Conservation (phyloP, 2,888 invertebrate genomes). For the Hemaris fuciformis region DNA sequence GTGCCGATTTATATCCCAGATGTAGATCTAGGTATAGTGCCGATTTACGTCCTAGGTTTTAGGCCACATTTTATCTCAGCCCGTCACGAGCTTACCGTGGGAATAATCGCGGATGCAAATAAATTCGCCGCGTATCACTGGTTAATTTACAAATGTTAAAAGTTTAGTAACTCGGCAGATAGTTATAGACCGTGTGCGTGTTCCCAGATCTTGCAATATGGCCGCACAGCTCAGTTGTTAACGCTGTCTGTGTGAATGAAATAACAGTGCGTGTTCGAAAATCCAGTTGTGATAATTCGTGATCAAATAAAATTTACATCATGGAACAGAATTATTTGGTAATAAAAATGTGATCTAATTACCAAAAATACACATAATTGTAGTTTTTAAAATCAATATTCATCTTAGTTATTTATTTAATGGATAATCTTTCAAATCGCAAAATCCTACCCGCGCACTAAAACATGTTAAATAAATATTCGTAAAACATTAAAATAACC, state of each 20-base stretch:
- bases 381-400: no score
- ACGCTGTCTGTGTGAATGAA: no score
- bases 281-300: no score
- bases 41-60: background rate
- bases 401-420: no score
- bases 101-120: constrained; percentile 3
- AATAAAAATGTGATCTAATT: no score
- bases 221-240: background rate
- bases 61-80: constrained; percentile 2
- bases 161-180: background rate
- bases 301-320: no score
- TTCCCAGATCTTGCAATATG: background rate
- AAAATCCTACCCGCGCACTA: background rate
- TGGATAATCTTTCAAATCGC: no score
- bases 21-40: background rate
- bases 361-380: no score
- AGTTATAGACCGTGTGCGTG: background rate
- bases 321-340: no score
- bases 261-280: no score
- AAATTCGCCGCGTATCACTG: background rate
- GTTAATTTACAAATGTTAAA: constrained; percentile 13
- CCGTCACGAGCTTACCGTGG: constrained; percentile 8
- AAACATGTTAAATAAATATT: background rate
- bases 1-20: background rate
- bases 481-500: constrained; percentile 15